Base-by-base conservation (phyloP, 2,888 invertebrate genomes). In the Drosophila borealis region DNA sequence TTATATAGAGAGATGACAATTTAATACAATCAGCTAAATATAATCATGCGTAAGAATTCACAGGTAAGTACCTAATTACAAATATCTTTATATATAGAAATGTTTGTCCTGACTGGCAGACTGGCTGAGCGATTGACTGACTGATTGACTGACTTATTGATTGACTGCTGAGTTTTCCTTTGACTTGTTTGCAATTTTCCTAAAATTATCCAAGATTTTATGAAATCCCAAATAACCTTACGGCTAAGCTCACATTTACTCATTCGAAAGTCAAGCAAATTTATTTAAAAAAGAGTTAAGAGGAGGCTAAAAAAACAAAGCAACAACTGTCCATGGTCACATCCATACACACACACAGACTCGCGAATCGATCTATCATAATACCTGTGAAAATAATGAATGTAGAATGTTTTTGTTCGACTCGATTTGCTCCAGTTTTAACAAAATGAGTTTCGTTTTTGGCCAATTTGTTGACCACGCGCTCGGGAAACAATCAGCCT, bases 401-500 rank as follows among this genome's bases (percentile, higher is more conserved):
- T 66, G 62, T 62, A 60, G 67, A 75, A 71, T 74, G 63, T 44
- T 29, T 53, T 57, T 51, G 45, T 74, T 68, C 68, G 54, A 56
- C 54, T 75, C 56, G 71, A 44, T 51, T 60, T 75, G 72, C 75
- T 80, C 75, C 78, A 80, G 73, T 72, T 83, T 72, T 33, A 73
- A 65, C 44, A 60, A 69, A 72, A 64, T 51, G 45, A 39, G 42
- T 56, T 77, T 61, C 64, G 57, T 66, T 60, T 57, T 64, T 51
- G 51, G 50, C 44, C 64, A 71, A 71, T 74, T 65, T 80, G 63
- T 67, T 71, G 67, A 74, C 53, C 74, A 78, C 60, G 56, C 68
- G 53, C 66, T 65, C 53, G 65, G 17, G 13, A 14, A 48, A 45
- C 46, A 61, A 61, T 61, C 39, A 46, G 65, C 66, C 45, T 60